phyloP scores from a whole-genome alignment of 2,113 vertebrate species.

The Cryptomyrus ogoouensis region DNA sequence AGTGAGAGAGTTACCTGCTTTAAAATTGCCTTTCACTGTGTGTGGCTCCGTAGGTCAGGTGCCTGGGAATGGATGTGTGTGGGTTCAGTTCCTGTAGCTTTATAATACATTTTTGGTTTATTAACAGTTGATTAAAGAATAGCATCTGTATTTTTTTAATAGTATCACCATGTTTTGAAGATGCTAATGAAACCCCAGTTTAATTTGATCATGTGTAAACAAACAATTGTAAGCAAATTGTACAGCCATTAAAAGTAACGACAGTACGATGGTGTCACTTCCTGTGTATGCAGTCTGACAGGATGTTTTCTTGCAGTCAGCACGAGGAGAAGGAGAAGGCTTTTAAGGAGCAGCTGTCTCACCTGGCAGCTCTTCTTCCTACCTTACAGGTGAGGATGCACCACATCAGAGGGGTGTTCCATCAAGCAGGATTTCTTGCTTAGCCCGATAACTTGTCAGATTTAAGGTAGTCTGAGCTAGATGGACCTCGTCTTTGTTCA shows the following conservation, averaged over 20 bases:
- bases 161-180: neutral
- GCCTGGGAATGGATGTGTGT: neutral
- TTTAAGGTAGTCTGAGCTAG: neutral
- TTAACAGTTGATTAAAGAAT: neutral
- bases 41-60: neutral
- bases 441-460: neutral
- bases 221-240: neutral
- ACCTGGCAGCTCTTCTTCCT: constrained; percentile 75
- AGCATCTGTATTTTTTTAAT: neutral
- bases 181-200: neutral
- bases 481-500: neutral
- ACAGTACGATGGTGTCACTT: neutral
- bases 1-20: neutral
- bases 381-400: constrained; percentile 71
- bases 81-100: neutral
- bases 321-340: constrained; percentile 85
- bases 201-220: neutral
- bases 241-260: neutral
- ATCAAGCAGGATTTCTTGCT: neutral
- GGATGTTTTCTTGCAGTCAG: constrained; percentile 60
- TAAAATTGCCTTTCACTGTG: neutral
- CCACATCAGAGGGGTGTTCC: neutral
- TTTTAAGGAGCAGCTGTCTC: constrained; percentile 80
- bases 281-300: neutral
- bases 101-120: neutral